Evolutionary conservation across 1,140 invertebrate species (phyloP).

Genomic region (Brachionus rotundiformis): DNA sequence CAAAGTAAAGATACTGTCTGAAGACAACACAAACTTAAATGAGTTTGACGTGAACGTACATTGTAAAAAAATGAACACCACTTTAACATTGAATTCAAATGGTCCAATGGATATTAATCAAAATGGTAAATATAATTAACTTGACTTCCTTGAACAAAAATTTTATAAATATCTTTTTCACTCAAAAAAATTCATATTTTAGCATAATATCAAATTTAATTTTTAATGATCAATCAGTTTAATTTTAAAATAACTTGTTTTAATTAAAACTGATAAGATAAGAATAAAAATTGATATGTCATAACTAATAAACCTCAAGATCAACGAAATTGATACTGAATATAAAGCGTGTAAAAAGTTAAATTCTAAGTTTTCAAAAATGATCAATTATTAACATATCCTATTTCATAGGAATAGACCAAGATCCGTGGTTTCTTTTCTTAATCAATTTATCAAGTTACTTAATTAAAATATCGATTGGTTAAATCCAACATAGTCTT

Average conservation of each 20-base stretch:
- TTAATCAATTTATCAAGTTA: no score
- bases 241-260: no score
- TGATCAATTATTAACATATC: background rate
- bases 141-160: no score
- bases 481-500: background rate
- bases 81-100: background rate
- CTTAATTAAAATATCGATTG: no score
- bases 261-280: no score
- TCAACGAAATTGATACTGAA: background rate
- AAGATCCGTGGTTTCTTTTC: background rate
- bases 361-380: background rate
- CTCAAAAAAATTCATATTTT: background rate
- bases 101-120: background rate
- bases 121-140: background rate
- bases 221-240: background rate
- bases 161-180: no score
- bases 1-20: slow-evolving; percentile 14
- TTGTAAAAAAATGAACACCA: slow-evolving; percentile 43
- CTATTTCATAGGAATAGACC: background rate
- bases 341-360: background rate
- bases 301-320: background rate
- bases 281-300: background rate
- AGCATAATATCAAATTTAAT: background rate
- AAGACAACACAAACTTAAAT: slow-evolving; percentile 20
- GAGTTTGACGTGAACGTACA: slow-evolving; percentile 38